Evolutionary conservation across 2,113 vertebrate genomes (phyloP), one percentile per base, ranked within the genome.

Genomic region (Protobothrops mucrosquamatus): DNA sequence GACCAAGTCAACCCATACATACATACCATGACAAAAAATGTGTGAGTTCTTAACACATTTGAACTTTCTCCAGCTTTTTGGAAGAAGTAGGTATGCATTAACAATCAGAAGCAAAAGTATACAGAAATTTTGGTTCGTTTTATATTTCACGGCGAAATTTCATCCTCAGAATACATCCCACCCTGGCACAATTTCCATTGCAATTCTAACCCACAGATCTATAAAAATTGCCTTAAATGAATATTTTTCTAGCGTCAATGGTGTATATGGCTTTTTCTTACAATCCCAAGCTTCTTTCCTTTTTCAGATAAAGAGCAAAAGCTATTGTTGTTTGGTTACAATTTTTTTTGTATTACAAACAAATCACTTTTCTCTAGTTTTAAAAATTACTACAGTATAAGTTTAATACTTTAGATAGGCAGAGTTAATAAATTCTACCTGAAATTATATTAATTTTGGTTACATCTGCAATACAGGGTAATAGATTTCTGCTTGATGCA

Each of bases 201-300:
- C 52, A 91, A 95, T 57, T 95, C 96, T 94, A 93, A 92, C 86
- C 91, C 94, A 93, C 86, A 0, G 0, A 94, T 95, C 89, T n/a
- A 29, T 43, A 43, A 86, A 46, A 23, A 6, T 23, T 3, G 86
- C 52, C 26, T 56, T 43, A n/a, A 46, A 3, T 4, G 3, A 61
- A 12, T 59, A 48, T 86, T 59, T 23, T 26, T 51, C 39, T 43
- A 59, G 26, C 10, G 54, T 86, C 26, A 29, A 14, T n/a, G 24
- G 26, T 46, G 23, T 39, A 81, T 2, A 81, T 2, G 43, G 23
- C 11, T 57, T 59, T 59, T 48, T 29, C 55, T 46, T 57, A 48
- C 14, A 20, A 48, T 59, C 93, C 93, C 56, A 92, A 57, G 89
- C 29, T 61, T 69, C 93, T 61, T 34, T 74, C 23, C 69, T 91